These are phyloP conservation scores for Dufourea novaeangliae DNA, from an alignment of 1,140 invertebrate species.

Conservation along the genomic window DNA sequence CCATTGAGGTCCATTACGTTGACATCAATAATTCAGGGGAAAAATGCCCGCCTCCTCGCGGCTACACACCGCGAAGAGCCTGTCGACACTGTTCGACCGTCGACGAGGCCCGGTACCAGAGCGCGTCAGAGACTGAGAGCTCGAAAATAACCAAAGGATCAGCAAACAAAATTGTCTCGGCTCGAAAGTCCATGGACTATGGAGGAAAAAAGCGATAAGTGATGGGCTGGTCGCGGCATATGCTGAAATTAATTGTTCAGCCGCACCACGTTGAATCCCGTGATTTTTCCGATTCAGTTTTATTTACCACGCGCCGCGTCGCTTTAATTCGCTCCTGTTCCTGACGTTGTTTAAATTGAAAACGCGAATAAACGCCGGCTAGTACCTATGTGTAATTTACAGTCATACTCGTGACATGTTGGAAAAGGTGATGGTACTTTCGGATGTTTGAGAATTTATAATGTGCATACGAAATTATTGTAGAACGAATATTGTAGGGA, in stretches of 20 bases:
- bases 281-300: conserved; percentile 37
- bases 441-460: no score
- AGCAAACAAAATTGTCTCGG: conserved; percentile 59
- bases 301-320: conserved; percentile 32
- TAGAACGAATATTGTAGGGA: no score
- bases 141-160: conserved; percentile 61
- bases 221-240: conserved; percentile 26
- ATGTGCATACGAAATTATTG: no score
- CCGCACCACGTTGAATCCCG: conserved; percentile 8
- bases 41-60: conserved; percentile 58
- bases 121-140: no score
- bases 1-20: conserved; percentile 67
- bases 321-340: background rate
- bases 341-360: background rate
- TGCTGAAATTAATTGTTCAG: conserved; percentile 55
- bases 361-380: no score
- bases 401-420: no score
- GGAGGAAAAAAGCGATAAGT: background rate
- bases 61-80: conserved; percentile 48
- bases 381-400: no score
- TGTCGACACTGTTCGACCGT: conserved; percentile 14
- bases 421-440: no score
- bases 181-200: conserved; percentile 28
- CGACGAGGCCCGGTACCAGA: conserved; percentile 8
- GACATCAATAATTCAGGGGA: conserved; percentile 68